phyloP scores from a whole-genome alignment of 1,140 invertebrate species.

The Bombus impatiens region DNA sequence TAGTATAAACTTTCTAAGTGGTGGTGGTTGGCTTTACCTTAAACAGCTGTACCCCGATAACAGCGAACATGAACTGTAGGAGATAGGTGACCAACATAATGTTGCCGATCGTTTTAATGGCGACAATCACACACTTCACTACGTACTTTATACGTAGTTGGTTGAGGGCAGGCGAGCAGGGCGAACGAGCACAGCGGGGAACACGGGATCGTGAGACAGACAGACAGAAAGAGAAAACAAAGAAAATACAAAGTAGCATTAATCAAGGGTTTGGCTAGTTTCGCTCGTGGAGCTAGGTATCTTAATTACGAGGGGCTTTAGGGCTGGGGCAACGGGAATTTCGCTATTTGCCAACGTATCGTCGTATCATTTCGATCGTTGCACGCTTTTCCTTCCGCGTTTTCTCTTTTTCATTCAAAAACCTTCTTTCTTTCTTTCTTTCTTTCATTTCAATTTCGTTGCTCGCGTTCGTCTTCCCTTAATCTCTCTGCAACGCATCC shows the following conservation, averaged over 20 bases:
- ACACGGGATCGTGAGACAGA: constrained; percentile 76
- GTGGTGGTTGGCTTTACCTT: constrained; percentile 89
- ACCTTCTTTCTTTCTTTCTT: background rate
- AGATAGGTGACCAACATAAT: constrained; percentile 99
- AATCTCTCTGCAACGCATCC: background rate
- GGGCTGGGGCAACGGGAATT: constrained; percentile 32
- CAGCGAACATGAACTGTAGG: constrained; percentile 99
- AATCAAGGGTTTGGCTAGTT: constrained; percentile 65
- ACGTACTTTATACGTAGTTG: constrained; percentile 90
- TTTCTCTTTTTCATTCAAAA: background rate
- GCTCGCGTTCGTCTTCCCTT: background rate
- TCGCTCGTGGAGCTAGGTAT: constrained; percentile 35
- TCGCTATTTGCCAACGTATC: constrained; percentile 18
- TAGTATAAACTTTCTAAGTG: constrained; percentile 60
- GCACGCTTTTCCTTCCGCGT: background rate
- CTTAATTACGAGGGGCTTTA: background rate
- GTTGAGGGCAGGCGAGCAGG: constrained; percentile 77
- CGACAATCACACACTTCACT: constrained; percentile 99
- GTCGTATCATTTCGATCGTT: constrained; percentile 13
- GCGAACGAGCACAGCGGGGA: constrained; percentile 79
- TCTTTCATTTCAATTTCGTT: background rate
- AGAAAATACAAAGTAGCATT: constrained; percentile 79
- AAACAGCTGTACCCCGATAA: constrained; percentile 99
- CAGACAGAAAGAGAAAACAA: constrained; percentile 77
- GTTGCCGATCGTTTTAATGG: constrained; percentile 99